These are phyloP conservation scores for Lutjanus erythropterus DNA, from an alignment of 2,113 vertebrate genomes.

Conservation along the genomic window DNA sequence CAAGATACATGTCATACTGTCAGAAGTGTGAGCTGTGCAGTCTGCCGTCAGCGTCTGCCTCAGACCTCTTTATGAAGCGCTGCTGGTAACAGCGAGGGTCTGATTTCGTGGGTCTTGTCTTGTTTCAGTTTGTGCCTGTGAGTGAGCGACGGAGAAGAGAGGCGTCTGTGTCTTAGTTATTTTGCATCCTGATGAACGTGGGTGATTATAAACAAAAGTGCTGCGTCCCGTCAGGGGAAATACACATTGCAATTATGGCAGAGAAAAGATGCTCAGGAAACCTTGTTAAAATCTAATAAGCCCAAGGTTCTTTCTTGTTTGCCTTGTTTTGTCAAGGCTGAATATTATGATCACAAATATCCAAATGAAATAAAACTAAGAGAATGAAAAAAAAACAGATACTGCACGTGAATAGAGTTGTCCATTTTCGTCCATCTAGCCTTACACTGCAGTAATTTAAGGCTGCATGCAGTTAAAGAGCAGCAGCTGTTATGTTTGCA, in stretches of 20 bases:
- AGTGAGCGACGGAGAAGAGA: background rate
- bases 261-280: slow-evolving; percentile 70
- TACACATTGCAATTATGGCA: slow-evolving; percentile 76
- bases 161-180: slow-evolving; percentile 44
- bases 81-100: slow-evolving; percentile 26
- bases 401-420: background rate
- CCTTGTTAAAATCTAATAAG: slow-evolving; percentile 78
- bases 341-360: slow-evolving; percentile 64
- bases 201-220: slow-evolving; percentile 75
- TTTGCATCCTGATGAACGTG: slow-evolving; percentile 57
- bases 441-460: slow-evolving; percentile 15
- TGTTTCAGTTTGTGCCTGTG: slow-evolving; percentile 10
- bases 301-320: slow-evolving; percentile 70
- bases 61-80: slow-evolving; percentile 1
- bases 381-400: background rate
- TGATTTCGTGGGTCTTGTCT: slow-evolving; percentile 23
- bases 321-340: slow-evolving; percentile 57
- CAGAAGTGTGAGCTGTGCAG: background rate
- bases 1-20: background rate
- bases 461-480: background rate
- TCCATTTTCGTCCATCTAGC: background rate
- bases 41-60: background rate
- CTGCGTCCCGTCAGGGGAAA: slow-evolving; percentile 66
- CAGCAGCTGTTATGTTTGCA: slow-evolving; percentile 3
- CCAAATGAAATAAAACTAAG: slow-evolving; percentile 55